A percentile compares a stretch with the other conserved stretches of the same genome.
phyloP scores from a whole-genome alignment of 2,888 invertebrate genomes.

The Parnassius glacialis region DNA sequence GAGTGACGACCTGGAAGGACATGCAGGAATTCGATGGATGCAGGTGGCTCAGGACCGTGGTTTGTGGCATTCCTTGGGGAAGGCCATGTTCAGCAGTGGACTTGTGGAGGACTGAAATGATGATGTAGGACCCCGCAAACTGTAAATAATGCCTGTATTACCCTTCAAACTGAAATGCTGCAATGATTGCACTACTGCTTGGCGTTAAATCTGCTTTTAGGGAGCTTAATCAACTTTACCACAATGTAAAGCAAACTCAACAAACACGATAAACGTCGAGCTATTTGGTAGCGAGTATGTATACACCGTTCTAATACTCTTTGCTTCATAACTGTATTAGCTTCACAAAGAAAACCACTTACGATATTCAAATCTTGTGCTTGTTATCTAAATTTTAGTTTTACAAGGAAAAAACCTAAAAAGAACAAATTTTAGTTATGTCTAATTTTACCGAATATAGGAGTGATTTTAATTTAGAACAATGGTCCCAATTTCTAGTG shows the following conservation, averaged over 20 bases:
- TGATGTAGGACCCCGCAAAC: no score
- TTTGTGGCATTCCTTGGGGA: no score
- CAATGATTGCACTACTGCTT: no score
- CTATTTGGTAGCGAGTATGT: slow-evolving; percentile 15
- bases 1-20: no score
- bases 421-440: slow-evolving; percentile 23
- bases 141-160: no score
- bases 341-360: slow-evolving; percentile 19
- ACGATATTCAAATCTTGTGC: background rate
- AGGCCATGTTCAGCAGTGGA: no score
- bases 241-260: slow-evolving; percentile 13
- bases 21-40: no score
- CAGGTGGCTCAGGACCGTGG: no score
- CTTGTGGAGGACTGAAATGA: no score
- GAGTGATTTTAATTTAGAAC: slow-evolving; percentile 78
- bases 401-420: no score
- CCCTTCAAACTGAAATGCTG: no score
- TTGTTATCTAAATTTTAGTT: background rate
- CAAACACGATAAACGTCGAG: slow-evolving; percentile 21
- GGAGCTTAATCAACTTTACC: slow-evolving; percentile 20
- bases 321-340: slow-evolving; percentile 19
- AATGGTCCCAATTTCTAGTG: slow-evolving; percentile 45
- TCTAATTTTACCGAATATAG: slow-evolving; percentile 23
- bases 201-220: background rate
- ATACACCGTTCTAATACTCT: slow-evolving; percentile 7